Base-by-base conservation (phyloP, 1,140 invertebrate genomes). In the Centruroides vittatus region DNA sequence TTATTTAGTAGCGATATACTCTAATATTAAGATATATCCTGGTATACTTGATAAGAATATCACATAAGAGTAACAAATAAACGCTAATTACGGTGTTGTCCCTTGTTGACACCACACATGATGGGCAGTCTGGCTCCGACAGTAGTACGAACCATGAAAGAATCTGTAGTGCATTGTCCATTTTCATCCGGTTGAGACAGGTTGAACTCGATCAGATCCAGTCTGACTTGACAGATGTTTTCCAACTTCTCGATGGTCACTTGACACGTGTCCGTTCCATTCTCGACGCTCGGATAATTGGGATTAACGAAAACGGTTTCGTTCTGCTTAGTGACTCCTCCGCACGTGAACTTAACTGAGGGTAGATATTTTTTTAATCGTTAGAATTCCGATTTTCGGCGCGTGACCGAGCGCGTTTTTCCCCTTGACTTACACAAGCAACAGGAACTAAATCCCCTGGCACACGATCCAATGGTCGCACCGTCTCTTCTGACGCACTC, bases 251-350 rank as follows among this genome's bases (percentile, higher is more conserved):
- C 78, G 0, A 90, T 79, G n/a, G 81, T 82, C 64, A 88, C 81
- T 5, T 78, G 78, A 67, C 88, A 91, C 1, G 83, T 73, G 48
- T 81, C 79, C 5, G 83, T 83, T 1, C 82, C 84, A 1, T 76
- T 74, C 68, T 82, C 88, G 0, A 78, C 70, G 8, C 80, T 59
- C 3, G 89, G 88, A 73, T 89, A 91, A 55, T 81, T 80, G 0
- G 88, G 86, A 64, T 85, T 92, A 49, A 84, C 81, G 70, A 91
- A 86, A 71, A 91, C 90, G 0, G 88, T 90, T 48, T 89, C 77
- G 73, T 92, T 92, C 72, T 87, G 86, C 65, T 79, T 76, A 5
- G 89, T 81, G 59, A 81, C 81, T n/a, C 80, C 79, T 13, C 83
- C 84, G 71, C 89, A 91, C 6, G 80, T 83, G 62, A 83, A 80